These are phyloP conservation scores for Centropristis striata DNA, from an alignment of 2,113 vertebrate genomes.

Conservation along the genomic window DNA sequence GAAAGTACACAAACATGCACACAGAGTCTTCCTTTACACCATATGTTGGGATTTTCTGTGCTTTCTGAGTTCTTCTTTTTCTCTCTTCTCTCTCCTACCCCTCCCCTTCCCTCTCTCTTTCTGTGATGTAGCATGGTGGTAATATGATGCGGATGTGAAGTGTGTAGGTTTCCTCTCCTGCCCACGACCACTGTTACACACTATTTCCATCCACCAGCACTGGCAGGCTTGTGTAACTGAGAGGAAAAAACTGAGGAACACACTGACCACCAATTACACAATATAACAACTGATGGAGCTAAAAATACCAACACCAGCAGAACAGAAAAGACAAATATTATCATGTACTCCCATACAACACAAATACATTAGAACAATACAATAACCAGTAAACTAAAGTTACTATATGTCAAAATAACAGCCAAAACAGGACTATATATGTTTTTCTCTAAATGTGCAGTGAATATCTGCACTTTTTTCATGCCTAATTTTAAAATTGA, in stretches of 20 bases:
- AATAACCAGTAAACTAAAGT: not conserved
- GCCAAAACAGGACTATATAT: not conserved
- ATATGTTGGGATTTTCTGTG: conserved; percentile 46
- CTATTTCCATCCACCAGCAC: conserved; percentile 38
- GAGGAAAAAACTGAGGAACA: conserved; percentile 5
- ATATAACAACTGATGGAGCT: conserved; percentile 14
- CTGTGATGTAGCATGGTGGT: conserved; percentile 29
- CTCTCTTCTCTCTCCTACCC: not conserved
- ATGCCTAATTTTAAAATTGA: not conserved
- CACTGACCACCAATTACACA: conserved; percentile 35
- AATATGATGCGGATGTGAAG: conserved; percentile 43
- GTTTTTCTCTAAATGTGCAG: too few relatives aligned
- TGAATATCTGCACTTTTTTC: not conserved
- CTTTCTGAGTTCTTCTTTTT: conserved; percentile 2
- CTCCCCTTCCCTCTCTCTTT: not conserved
- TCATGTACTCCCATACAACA: not conserved
- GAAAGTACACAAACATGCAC: conserved; percentile 6
- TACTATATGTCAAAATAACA: not conserved
- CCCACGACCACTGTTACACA: conserved; percentile 31
- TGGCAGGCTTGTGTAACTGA: conserved; percentile 40
- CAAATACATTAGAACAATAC: not conserved
- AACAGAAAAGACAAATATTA: not conserved
- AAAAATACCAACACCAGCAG: conserved; percentile 19
- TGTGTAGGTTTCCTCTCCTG: conserved; percentile 59
- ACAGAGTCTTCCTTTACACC: conserved; percentile 19